Conservation (phyloP, 2,113 vertebrate species). For the Murina feae region DNA sequence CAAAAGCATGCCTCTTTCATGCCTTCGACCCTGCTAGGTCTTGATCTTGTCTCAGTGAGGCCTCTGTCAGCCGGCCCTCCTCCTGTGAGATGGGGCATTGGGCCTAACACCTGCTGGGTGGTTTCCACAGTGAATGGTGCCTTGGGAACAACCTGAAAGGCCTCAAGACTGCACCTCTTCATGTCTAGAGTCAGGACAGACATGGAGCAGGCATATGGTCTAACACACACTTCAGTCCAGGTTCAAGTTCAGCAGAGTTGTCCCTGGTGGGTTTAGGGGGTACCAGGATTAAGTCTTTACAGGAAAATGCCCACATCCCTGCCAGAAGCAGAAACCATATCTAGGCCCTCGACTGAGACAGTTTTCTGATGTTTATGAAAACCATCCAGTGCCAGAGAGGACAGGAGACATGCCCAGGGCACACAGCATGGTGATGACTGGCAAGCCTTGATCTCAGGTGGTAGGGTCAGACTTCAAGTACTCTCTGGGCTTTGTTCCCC, state of each 20-base stretch:
- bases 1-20: rapidly evolving
- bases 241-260: not conserved
- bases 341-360: not conserved
- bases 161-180: not conserved
- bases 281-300: not conserved
- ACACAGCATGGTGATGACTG: not conserved
- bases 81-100: not conserved
- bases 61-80: no score
- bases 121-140: not conserved
- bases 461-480: not conserved
- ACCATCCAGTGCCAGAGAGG: not conserved
- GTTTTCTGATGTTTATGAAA: not conserved
- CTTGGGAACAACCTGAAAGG: not conserved
- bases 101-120: not conserved
- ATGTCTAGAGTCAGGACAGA: not conserved
- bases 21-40: rapidly evolving
- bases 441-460: not conserved
- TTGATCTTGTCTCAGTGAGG: rapidly evolving
- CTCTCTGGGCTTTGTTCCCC: not conserved
- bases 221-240: not conserved
- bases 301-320: not conserved
- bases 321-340: not conserved
- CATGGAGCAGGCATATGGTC: rapidly evolving
- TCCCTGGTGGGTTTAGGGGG: not conserved
- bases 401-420: not conserved